Base-by-base conservation (phyloP, 2,797 vertebrate genomes). In the Poeciliopsis infans region DNA sequence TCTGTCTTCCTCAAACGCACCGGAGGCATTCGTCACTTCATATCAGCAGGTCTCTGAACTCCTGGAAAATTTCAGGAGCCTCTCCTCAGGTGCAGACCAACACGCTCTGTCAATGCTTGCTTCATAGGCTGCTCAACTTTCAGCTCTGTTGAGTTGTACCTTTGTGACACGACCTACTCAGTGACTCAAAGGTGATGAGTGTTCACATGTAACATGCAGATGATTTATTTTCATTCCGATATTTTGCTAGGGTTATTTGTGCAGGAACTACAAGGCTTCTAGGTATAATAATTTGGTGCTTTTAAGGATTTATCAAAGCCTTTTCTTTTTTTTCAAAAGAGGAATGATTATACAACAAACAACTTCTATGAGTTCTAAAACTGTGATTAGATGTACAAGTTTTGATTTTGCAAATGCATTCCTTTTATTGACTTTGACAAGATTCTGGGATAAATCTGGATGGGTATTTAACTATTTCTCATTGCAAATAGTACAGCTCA, bases 21-120 rank as follows among this genome's bases (percentile, higher is more conserved):
- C 77, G 80, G 86, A 82, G 90, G 88, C 77, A 23, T 77, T 85
- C 61, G 69, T 93, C 93, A 86, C 83, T 84, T 86, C n/a, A 25
- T 76, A 91, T 92, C 91, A 91, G 80, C 41, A 61, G 79, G 72
- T 86, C 81, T 84, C 72, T 69, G 77, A 81, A 86, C 72, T 82
- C 70, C 77, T 28, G n/a, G 79, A 83, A 78, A 77, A 81, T 77
- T 84, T 59, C 77, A 39, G 85, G 81, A 89, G 81, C 53, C 76
- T 83, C 46, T 85, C 78, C 74, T 82, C 82, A 75, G 87, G 86
- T 87, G 85, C 66, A 83, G 82, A 76, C 43, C 36, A 15, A 76
- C 76, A 74, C 41, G 1, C 59, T 81, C 79, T 79, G 84, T 87
- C 85, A 36, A 66, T 4, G 5, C 51, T 76, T 53, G 57, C 77